Conservation (phyloP, 2,888 invertebrate species). For the Parnassius apollo region DNA sequence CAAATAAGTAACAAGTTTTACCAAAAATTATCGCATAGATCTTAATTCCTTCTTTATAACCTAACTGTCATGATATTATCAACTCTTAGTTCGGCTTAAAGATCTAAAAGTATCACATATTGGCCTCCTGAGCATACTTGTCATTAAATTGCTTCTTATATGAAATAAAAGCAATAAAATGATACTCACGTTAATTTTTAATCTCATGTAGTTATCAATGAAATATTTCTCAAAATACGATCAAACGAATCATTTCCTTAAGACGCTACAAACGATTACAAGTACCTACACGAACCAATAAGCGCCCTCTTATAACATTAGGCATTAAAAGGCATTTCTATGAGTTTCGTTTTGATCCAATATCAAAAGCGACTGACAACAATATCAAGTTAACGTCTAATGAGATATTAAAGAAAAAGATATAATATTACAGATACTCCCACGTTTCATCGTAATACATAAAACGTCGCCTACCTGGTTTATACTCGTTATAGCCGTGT, state of each 20-base stretch:
- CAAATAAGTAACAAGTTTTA: too few relatives aligned
- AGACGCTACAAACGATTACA: too few relatives aligned
- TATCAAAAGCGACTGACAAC: constrained; percentile 10
- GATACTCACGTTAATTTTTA: too few relatives aligned
- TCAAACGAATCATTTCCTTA: too few relatives aligned
- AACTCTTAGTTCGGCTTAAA: not conserved
- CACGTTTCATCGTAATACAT: constrained; percentile 2
- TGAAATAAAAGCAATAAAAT: not conserved
- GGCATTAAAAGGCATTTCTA: not conserved
- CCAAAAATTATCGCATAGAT: too few relatives aligned
- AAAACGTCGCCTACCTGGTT: constrained; percentile 1
- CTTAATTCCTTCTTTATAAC: too few relatives aligned
- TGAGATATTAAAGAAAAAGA: not conserved
- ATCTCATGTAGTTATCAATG: too few relatives aligned
- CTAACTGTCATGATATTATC: too few relatives aligned
- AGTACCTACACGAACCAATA: too few relatives aligned
- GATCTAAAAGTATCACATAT: constrained; percentile 28
- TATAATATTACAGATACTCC: not conserved
- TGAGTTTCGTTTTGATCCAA: not conserved
- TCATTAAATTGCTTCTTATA: not conserved
- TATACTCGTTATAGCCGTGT: too few relatives aligned
- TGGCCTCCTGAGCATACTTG: constrained; percentile 30
- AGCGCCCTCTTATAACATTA: not conserved
- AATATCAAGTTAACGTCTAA: constrained; percentile 15
- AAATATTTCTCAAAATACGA: too few relatives aligned